Base-by-base conservation (phyloP, 2,888 invertebrate species). In the Philaethria dido region DNA sequence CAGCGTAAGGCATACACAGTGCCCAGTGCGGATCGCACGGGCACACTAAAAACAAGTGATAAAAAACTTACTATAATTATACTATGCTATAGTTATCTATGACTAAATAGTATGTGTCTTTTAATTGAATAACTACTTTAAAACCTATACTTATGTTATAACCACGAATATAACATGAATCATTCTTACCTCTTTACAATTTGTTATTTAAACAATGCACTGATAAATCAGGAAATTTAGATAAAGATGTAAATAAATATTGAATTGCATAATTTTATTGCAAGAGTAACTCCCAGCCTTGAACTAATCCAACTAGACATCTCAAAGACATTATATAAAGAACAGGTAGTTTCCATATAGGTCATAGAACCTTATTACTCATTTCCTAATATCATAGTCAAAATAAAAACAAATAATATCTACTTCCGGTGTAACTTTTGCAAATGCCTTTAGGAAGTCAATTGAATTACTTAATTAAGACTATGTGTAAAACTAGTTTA, bases 1-100 rank as follows among this genome's bases (percentile, higher is more conserved):
- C 69, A 62, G 47, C 25, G 73, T 63, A 68, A 59, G 70, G 39
- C 16, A 39, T 25, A 18, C 45, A 71, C 75, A 33, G 60, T 73
- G 91, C 86, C 87, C 91, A 92, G 89, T 92, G 89, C 88, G 92
- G 91, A 91, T 89, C 78, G 92, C 78, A 84, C 89, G 88, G 90
- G 89, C 88, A 88, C 77, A 88, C 87, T 77, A 75, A 72, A 76
- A 84, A 84, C 82, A 84, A 66, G 78, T 62, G 54, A 61, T 59
- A 67, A 72, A 71, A 67, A 67, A 44, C 44, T 61, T 14, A 25
- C 48, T 44, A n/a, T n/a, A n/a, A n/a, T n/a, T n/a, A n/a, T n/a
- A n/a, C n/a, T n/a, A n/a, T n/a, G n/a, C n/a, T n/a, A n/a, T n/a
- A n/a, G n/a, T n/a, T n/a, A n/a, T n/a, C n/a, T n/a, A n/a, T n/a